A percentile compares a stretch with the other conserved stretches of the same genome.
Conservation (phyloP, 2,797 vertebrate species). For the Selene dorsalis region DNA sequence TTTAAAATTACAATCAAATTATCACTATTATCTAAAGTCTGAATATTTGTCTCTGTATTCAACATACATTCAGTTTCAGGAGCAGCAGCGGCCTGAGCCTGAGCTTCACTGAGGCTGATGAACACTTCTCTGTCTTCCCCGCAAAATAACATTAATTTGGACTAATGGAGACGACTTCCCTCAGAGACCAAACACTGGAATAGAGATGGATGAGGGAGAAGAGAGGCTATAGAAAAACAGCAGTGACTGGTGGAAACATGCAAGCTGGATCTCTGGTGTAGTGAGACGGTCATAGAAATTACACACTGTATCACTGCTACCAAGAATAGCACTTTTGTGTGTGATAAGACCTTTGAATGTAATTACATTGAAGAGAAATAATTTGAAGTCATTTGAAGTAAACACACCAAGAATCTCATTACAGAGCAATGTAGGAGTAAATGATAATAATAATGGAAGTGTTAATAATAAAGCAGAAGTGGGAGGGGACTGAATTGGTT, state of each 20-base stretch:
- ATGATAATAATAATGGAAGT: neutral
- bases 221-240: neutral
- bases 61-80: neutral
- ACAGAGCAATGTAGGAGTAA: neutral
- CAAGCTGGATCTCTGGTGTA: neutral
- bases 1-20: neutral
- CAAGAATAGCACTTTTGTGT: neutral
- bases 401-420: neutral
- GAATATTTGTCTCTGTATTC: neutral
- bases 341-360: neutral
- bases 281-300: neutral
- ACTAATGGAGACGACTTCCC: slow-evolving; percentile 25
- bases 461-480: neutral
- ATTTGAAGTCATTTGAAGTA: neutral
- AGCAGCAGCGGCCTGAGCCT: neutral
- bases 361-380: neutral
- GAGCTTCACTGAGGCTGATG: neutral
- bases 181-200: neutral
- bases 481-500: neutral
- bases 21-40: neutral
- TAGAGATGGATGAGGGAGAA: slow-evolving; percentile 6
- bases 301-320: neutral
- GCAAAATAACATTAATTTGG: slow-evolving; percentile 30
- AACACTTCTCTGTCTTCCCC: slow-evolving; percentile 2
- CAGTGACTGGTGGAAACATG: neutral